phyloP scores from a whole-genome alignment of 2,888 invertebrate species.

The Scaptomyza cyrtandrae region DNA sequence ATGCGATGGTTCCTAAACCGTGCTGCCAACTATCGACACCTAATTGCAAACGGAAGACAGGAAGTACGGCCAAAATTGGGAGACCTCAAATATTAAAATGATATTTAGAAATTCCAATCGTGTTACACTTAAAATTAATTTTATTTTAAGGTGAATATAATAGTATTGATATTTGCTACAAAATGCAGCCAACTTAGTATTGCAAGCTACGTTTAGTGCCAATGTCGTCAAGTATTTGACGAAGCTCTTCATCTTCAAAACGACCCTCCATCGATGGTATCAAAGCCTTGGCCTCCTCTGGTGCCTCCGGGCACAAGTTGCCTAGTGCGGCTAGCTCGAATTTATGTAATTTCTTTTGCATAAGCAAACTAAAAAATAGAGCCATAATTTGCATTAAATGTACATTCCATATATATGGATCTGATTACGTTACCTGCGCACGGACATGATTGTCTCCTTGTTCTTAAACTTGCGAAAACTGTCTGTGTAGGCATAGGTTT shows the following conservation, averaged over 20 bases:
- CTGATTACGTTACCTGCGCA: slow-evolving; percentile 89
- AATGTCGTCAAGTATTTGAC: slow-evolving; percentile 98
- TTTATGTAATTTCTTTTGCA: slow-evolving; percentile 98
- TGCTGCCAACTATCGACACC: background rate
- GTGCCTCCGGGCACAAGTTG: slow-evolving; percentile 99
- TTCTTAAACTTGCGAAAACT: slow-evolving; percentile 99
- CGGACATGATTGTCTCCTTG: slow-evolving; percentile 98
- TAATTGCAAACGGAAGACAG: background rate
- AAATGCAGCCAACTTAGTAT: slow-evolving; percentile 86
- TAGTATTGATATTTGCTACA: slow-evolving; percentile 4
- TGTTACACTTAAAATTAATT: slow-evolving; percentile 7
- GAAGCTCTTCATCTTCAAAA: slow-evolving; percentile 99
- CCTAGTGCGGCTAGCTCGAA: slow-evolving; percentile 99
- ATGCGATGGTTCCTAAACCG: background rate
- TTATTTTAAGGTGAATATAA: slow-evolving; percentile 9
- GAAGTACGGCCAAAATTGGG: background rate
- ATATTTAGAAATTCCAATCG: background rate
- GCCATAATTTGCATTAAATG: background rate
- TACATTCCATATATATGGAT: background rate
- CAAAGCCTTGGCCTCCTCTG: slow-evolving; percentile 98
- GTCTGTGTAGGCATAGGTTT: slow-evolving; percentile 97
- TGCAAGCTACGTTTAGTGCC: slow-evolving; percentile 99
- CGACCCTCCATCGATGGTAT: slow-evolving; percentile 98
- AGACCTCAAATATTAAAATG: background rate
- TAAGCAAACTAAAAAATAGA: slow-evolving; percentile 89